Evolutionary conservation across 2,797 vertebrate genomes (phyloP).

Genomic region (Eremophila alpestris): DNA sequence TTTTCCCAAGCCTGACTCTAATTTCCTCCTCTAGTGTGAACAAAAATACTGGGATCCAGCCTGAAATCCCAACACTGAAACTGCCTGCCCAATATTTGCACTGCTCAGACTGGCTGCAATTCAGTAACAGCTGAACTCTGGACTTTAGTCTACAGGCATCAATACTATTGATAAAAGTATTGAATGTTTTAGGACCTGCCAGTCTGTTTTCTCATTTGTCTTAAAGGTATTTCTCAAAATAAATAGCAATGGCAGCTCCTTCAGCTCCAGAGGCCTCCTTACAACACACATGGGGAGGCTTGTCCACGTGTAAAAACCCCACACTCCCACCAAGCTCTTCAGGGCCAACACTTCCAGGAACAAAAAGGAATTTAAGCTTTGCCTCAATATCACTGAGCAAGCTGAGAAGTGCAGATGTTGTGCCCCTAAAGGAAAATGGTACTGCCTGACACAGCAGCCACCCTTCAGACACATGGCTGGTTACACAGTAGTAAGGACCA

Average conservation of each 20-base stretch:
- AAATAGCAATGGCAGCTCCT: not conserved
- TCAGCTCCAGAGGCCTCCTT: not conserved
- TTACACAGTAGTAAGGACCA: not conserved
- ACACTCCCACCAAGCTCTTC: not conserved
- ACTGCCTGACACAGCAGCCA: not conserved
- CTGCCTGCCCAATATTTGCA: not conserved
- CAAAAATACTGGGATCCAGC: not conserved
- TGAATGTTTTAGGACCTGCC: not conserved
- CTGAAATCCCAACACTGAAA: not conserved
- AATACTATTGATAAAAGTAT: accelerated
- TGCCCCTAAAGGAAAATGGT: not conserved
- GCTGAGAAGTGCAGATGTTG: not conserved
- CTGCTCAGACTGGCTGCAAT: not conserved
- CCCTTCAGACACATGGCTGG: not conserved
- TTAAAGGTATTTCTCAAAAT: not conserved
- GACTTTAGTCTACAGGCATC: not conserved
- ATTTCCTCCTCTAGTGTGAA: not conserved
- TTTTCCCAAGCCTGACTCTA: not conserved
- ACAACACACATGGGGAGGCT: not conserved
- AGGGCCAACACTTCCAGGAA: not conserved
- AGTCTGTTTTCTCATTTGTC: not conserved
- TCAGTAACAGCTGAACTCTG: not conserved
- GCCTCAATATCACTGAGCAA: accelerated
- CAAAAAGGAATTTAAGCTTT: not conserved
- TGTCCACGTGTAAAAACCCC: not conserved